Evolutionary conservation across 1,140 invertebrate species (phyloP).

Genomic region (Lordiphosa mommai): DNA sequence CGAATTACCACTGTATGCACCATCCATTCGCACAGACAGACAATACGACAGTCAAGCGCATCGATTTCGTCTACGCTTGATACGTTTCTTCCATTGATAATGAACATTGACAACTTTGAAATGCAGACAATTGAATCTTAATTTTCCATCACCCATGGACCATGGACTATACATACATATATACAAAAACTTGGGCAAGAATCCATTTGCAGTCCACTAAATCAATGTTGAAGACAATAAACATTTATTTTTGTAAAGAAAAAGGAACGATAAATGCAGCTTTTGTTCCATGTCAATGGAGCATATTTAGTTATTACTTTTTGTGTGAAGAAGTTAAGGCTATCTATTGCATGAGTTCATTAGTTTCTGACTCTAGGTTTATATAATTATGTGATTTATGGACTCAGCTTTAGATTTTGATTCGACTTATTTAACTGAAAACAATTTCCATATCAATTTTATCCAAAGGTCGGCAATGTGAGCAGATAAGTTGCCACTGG

Average conservation of each 20-base stretch:
- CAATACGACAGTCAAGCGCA: constrained; percentile 17
- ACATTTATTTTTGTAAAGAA: constrained; percentile 53
- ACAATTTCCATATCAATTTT: no score
- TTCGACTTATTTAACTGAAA: no score
- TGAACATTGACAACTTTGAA: constrained; percentile 72
- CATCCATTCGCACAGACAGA: not conserved
- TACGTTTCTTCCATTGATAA: constrained; percentile 67
- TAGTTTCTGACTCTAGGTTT: no score
- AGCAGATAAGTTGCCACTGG: no score
- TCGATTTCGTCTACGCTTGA: constrained; percentile 53
- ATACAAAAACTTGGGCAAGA: constrained; percentile 10
- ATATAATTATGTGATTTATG: no score
- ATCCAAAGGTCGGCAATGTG: no score
- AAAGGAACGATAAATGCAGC: not conserved
- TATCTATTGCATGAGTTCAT: no score
- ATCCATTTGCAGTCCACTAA: constrained; percentile 37
- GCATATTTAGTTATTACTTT: constrained; percentile 26
- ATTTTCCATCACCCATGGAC: constrained; percentile 39
- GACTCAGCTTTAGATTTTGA: no score
- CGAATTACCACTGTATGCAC: not conserved
- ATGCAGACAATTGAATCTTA: constrained; percentile 76
- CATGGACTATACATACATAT: not conserved
- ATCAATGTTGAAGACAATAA: constrained; percentile 64
- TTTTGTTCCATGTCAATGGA: constrained; percentile 13
- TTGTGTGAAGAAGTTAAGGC: not conserved